A percentile compares a stretch with the other conserved stretches of the same genome.
phyloP scores from a whole-genome alignment of 2,797 vertebrate species.

The Diplodus puntazzo region DNA sequence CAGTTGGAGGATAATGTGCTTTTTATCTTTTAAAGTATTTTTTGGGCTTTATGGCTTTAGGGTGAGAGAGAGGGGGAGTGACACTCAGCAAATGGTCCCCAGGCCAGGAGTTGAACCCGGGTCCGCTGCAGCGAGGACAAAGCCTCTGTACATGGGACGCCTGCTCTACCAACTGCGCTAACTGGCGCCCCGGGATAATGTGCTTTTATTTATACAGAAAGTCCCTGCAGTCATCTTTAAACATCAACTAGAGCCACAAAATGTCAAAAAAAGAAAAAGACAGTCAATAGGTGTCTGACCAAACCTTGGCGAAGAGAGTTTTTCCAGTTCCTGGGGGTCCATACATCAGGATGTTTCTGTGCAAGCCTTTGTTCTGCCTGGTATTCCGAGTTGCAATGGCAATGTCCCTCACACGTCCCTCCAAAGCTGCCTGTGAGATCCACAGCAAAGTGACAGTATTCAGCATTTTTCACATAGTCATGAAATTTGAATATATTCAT shows the following conservation, averaged over 20 bases:
- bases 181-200: no score
- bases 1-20: neutral
- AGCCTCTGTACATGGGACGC: no score
- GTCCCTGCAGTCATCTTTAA: neutral
- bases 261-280: neutral
- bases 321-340: slow-evolving; percentile 94
- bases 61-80: no score
- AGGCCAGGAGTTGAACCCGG: no score
- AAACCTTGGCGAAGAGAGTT: slow-evolving; percentile 93
- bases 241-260: neutral
- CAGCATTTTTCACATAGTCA: neutral
- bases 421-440: slow-evolving; percentile 85
- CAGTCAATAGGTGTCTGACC: neutral
- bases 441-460: neutral
- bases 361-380: slow-evolving; percentile 88
- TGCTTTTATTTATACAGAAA: neutral
- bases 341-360: slow-evolving; percentile 92
- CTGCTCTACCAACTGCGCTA: no score
- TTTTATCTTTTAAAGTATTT: neutral
- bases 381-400: slow-evolving; percentile 92
- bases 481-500: neutral
- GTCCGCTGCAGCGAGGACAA: no score
- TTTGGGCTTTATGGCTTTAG: no score
- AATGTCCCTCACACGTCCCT: slow-evolving; percentile 93
- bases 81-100: no score